phyloP scores from a whole-genome alignment of 2,888 invertebrate species.

The Drosophila robusta region DNA sequence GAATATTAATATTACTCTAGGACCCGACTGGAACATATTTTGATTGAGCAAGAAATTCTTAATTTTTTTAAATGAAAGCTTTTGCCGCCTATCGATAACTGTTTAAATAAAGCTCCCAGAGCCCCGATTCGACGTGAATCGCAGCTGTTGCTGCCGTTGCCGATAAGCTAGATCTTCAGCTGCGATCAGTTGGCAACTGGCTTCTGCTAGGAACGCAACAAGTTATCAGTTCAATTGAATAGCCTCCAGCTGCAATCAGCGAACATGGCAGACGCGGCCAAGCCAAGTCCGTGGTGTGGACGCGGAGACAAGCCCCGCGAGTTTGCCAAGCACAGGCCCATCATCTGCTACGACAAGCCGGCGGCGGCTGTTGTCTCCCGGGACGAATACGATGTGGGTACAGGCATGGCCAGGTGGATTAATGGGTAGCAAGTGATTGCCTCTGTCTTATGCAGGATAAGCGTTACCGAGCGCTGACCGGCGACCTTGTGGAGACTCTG shows the following conservation, averaged over 20 bases:
- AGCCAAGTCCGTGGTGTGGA: constrained; percentile 81
- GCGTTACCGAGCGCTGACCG: constrained; percentile 78
- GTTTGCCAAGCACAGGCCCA: constrained; percentile 77
- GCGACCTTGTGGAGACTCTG: constrained; percentile 76
- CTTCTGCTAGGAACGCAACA: not conserved
- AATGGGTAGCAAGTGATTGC: no score
- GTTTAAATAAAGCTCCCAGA: constrained; percentile 2
- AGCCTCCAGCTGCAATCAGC: not conserved
- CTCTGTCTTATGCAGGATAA: constrained; percentile 52
- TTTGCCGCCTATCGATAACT: constrained; percentile 28
- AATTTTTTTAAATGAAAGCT: not conserved
- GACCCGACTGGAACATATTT: no score
- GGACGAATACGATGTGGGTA: constrained; percentile 78
- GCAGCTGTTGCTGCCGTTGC: constrained; percentile 10
- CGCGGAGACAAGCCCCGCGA: constrained; percentile 73
- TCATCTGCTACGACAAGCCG: constrained; percentile 84
- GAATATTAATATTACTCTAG: no score
- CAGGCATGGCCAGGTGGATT: not conserved
- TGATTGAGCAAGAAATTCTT: no score
- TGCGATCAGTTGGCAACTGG: constrained; percentile 28
- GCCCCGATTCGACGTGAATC: not conserved
- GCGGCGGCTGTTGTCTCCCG: constrained; percentile 78
- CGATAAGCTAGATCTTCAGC: not conserved
- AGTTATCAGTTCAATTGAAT: not conserved
- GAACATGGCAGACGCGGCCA: constrained; percentile 29